Conservation (phyloP, 2,888 invertebrate genomes). For the Aricia artaxerxes region DNA sequence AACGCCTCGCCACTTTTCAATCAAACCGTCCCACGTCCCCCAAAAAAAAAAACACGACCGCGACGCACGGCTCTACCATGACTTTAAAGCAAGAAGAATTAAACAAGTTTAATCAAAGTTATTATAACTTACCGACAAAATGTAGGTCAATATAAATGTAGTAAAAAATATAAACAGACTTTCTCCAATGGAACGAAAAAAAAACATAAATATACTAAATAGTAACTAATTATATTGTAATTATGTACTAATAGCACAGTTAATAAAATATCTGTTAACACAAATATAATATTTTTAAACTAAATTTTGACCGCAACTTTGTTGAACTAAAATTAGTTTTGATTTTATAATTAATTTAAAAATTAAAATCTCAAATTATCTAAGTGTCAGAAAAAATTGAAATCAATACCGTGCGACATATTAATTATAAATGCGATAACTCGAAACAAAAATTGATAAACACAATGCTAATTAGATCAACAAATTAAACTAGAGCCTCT, state of each 20-base stretch:
- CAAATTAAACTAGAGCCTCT: conserved; percentile 12
- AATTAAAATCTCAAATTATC: too few species aligned
- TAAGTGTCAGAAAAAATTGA: too few species aligned
- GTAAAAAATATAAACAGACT: neutral
- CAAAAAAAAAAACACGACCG: too few species aligned
- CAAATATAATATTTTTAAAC: neutral
- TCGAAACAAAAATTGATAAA: neutral
- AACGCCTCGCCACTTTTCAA: too few species aligned
- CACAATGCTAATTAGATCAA: neutral
- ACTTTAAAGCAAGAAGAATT: neutral
- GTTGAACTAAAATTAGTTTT: too few species aligned
- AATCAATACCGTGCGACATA: too few species aligned
- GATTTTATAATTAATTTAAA: too few species aligned
- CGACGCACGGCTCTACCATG: neutral
- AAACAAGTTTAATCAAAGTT: neutral
- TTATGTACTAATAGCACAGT: neutral
- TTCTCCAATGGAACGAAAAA: neutral
- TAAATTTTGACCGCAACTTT: too few species aligned
- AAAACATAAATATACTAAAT: neutral
- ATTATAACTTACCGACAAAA: too few species aligned
- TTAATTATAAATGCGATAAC: too few species aligned
- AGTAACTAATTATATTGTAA: neutral
- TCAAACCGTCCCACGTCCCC: too few species aligned
- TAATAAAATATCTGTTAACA: neutral
- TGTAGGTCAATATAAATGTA: neutral